Base-by-base conservation (phyloP, 1,140 invertebrate species). In the Phortica variegata region DNA sequence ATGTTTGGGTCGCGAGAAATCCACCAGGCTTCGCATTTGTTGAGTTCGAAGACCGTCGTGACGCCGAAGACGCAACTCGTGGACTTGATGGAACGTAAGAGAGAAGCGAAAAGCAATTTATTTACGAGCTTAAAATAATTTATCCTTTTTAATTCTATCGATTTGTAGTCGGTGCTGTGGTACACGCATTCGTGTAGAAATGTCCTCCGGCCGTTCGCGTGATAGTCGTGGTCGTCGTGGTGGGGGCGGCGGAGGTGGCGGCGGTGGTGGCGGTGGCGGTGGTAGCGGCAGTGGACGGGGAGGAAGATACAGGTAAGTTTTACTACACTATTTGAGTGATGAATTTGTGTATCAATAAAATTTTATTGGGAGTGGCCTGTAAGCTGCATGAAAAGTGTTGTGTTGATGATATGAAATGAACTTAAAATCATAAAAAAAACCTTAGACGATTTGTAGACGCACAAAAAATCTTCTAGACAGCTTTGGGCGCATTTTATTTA, bases 11-110 rank as follows among this genome's bases (percentile, higher is more conserved):
- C 15, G 95, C 95, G 0, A 79, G 90, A 69, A 94, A 93, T 77
- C 92, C 92, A 26, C 92, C 91, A 9, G 90, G 95, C 6, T 98
- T 98, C 81, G 95, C 95, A 8, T 98, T 98, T 80, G 90, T 99
- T 15, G 97, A 99, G 80, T 99, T 93, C 80, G 96, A 98, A 79
- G 96, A 98, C 77, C 85, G 90, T 5, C 83, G 95, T 54, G 97
- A 99, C 80, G 96, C 96, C 12, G 93, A 97, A 78, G 96, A 99
- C 81, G 91, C 95, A 42, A 93, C 95, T n/a, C 81, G 91, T 65
- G 93, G 87, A 38, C 79, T 98, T 48, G 95, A 98, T 81, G 95
- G 95, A 82, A 91, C 89, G 87, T 93, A 81, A 85, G 89, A 83
- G n/a, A n/a, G n/a, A n/a, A n/a, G n/a, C n/a, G n/a, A n/a, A n/a